These are phyloP conservation scores for Ectropis grisescens DNA, from an alignment of 1,140 invertebrate species.

Conservation along the genomic window DNA sequence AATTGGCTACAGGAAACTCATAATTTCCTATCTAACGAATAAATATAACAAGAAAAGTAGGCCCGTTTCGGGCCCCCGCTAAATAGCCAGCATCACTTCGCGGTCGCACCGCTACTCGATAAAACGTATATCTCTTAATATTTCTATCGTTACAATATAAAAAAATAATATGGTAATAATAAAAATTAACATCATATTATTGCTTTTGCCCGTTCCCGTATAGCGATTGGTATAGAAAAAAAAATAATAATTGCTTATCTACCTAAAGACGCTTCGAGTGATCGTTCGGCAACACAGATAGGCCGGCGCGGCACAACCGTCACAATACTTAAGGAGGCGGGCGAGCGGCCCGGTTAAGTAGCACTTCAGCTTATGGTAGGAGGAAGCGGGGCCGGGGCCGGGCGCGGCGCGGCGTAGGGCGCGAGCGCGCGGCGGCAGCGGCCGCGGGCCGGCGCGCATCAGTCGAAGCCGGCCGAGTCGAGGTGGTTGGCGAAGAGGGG, in stretches of 20 bases:
- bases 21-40: constrained; percentile 67
- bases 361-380: constrained; percentile 66
- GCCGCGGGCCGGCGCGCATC: constrained; percentile 59
- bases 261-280: constrained; percentile 52
- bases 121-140: constrained; percentile 60
- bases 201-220: constrained; percentile 70
- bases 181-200: constrained; percentile 70
- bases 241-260: constrained; percentile 64
- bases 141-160: constrained; percentile 67
- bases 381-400: constrained; percentile 47
- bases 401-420: constrained; percentile 27
- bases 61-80: constrained; percentile 33
- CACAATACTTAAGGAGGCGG: constrained; percentile 62
- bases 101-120: constrained; percentile 65
- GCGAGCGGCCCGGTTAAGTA: constrained; percentile 59
- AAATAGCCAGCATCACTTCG: constrained; percentile 62
- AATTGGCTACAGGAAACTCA: constrained; percentile 69
- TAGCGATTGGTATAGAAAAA: constrained; percentile 69
- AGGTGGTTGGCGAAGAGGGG: constrained; percentile 59
- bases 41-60: constrained; percentile 61
- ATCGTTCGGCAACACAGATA: constrained; percentile 37
- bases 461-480: constrained; percentile 60
- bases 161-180: constrained; percentile 70
- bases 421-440: constrained; percentile 57
- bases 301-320: constrained; percentile 70